Evolutionary conservation across 2,888 invertebrate genomes (phyloP), one percentile per base, ranked within the genome.

Genomic region (Chironomus riparius): DNA sequence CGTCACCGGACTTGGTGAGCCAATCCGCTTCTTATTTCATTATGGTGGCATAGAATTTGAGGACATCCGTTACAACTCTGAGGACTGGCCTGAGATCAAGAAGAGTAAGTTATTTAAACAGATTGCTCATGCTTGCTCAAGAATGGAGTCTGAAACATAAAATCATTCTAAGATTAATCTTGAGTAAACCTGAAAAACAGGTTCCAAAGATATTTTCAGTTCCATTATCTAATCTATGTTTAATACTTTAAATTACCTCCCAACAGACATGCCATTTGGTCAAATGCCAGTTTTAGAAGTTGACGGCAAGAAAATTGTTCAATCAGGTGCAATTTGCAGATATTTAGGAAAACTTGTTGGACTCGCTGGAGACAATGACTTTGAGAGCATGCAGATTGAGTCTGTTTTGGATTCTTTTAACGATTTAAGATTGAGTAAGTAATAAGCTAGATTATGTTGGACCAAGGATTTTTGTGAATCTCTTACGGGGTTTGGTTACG

Each of bases 321-420:
- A 88, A 79, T 86, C 86, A 1, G 78, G 81, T 7, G 85, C 87
- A 0, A 87, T 88, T 76, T 80, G 82, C 71, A 85, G 87, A 69
- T 87, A 86, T 78, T 79, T 87, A 56, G 88, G 85, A 0, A 86
- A 85, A 78, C 81, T 85, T 78, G 83, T 82, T 47, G 84, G 84
- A 68, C 80, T 87, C 13, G 80, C 80, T 69, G 87, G 87, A 13
- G 83, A 82, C 28, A 80, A 85, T 74, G 86, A 86, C 76, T 85
- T 84, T 84, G 86, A 87, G 80, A 81, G 83, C 78, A 80, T 87
- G 61, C 83, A 86, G 81, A 86, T 87, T 73, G 87, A 87, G 79
- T 80, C 84, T 1, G 81, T 83, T 6, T 85, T 86, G 13, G 87
- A 87, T 77, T 86, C 85, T 0, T 81, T 87, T 70, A 84, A 83